These are phyloP conservation scores for Noctilio leporinus DNA, from an alignment of 2,113 vertebrate species.

Conservation along the genomic window DNA sequence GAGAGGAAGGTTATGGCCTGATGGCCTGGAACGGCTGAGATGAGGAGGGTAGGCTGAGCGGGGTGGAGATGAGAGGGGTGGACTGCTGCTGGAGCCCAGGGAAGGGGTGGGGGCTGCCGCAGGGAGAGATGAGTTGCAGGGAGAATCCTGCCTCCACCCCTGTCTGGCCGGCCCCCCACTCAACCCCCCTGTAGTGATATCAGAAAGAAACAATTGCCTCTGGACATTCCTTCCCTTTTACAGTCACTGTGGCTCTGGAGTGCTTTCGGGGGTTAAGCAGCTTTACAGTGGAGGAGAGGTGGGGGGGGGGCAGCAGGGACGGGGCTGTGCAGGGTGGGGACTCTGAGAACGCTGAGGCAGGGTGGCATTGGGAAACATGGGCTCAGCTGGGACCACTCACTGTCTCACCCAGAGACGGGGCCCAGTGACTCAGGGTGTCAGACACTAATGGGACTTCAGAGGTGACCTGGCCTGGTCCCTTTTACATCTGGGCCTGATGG, in stretches of 20 bases:
- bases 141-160: neutral
- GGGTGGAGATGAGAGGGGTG: neutral
- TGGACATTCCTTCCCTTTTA: constrained; percentile 88
- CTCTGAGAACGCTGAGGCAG: neutral
- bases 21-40: neutral
- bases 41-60: neutral
- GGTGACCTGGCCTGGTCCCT: neutral
- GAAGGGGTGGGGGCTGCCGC: neutral
- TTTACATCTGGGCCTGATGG: neutral
- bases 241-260: constrained; percentile 74
- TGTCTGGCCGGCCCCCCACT: neutral
- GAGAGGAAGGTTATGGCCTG: neutral
- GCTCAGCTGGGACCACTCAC: neutral
- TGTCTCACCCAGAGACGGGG: neutral
- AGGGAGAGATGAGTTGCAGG: neutral
- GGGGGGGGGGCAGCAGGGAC: rapidly evolving
- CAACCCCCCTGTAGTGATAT: neutral
- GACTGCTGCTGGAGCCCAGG: neutral
- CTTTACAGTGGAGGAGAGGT: neutral
- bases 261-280: neutral
- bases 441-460: neutral
- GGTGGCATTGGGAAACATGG: neutral
- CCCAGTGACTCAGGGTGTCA: neutral
- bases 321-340: neutral
- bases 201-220: constrained; percentile 68